Evolutionary conservation across 2,888 invertebrate genomes (phyloP).

Genomic region (Neoaliturus tenellus): DNA sequence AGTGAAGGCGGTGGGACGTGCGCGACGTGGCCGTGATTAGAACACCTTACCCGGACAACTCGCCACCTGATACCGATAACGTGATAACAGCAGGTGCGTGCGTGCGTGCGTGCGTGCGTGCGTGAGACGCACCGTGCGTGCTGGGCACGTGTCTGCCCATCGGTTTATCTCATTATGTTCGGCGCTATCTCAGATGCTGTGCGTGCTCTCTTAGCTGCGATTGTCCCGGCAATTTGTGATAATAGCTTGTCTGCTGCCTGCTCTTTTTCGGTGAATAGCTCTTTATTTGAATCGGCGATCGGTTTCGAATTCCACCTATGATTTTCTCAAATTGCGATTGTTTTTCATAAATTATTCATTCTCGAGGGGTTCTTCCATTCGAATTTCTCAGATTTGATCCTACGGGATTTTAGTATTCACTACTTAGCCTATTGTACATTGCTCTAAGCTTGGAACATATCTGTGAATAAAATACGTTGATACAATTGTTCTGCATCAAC

Average conservation of each 20-base stretch:
- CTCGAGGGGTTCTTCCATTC: no score
- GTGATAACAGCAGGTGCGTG: slow-evolving; percentile 17
- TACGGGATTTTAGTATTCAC: no score
- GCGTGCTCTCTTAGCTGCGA: background rate
- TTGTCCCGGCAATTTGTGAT: slow-evolving; percentile 19
- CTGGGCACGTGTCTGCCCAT: slow-evolving; percentile 6
- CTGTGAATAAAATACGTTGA: no score
- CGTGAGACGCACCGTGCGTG: background rate
- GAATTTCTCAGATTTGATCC: no score
- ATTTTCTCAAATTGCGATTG: background rate
- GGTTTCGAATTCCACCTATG: background rate
- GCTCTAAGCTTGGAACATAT: no score
- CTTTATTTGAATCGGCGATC: slow-evolving; percentile 14
- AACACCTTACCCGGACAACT: background rate
- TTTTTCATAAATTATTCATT: slow-evolving; percentile 1
- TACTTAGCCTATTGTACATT: no score
- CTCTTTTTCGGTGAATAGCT: background rate
- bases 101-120: background rate
- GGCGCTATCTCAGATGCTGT: background rate
- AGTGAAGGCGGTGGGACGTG: background rate
- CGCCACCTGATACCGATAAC: slow-evolving; percentile 8
- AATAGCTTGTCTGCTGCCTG: background rate
- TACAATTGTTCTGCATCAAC: no score
- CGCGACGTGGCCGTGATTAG: background rate
- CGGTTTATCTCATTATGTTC: slow-evolving; percentile 9